phyloP scores from a whole-genome alignment of 2,113 vertebrate species.

The Pseudopipra pipra region DNA sequence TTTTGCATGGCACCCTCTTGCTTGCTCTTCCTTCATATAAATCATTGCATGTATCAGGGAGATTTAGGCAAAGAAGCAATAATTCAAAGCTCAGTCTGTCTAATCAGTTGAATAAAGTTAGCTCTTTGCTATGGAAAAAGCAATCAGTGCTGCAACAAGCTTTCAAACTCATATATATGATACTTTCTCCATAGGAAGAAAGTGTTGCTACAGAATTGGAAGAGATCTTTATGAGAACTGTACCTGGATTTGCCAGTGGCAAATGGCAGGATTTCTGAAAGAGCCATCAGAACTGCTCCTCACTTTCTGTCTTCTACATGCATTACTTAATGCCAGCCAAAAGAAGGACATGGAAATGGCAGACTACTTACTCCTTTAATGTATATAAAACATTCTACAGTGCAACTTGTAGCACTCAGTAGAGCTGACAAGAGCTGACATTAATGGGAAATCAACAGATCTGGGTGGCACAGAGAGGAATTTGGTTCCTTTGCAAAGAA shows the following conservation, averaged over 20 bases:
- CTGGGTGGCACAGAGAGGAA: background rate
- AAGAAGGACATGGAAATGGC: background rate
- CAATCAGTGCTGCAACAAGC: background rate
- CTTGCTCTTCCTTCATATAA: constrained; percentile 1
- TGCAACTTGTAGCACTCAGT: background rate
- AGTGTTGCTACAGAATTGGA: background rate
- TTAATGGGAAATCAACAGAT: constrained; percentile 40
- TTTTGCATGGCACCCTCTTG: background rate
- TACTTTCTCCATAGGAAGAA: background rate
- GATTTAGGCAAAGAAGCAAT: background rate
- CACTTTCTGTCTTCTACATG: background rate
- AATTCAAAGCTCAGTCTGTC: background rate
- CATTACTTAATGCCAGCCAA: background rate
- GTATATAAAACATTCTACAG: background rate
- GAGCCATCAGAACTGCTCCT: background rate
- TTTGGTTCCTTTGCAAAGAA: background rate
- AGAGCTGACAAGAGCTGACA: background rate
- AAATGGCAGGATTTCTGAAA: background rate
- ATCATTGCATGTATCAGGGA: background rate
- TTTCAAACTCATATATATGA: background rate
- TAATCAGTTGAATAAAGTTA: constrained; percentile 46
- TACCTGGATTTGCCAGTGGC: background rate
- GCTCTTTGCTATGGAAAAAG: background rate
- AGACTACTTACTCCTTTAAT: background rate
- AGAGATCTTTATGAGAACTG: background rate